Conservation (phyloP, 2,113 vertebrate genomes). For the Ahaetulla prasina region DNA sequence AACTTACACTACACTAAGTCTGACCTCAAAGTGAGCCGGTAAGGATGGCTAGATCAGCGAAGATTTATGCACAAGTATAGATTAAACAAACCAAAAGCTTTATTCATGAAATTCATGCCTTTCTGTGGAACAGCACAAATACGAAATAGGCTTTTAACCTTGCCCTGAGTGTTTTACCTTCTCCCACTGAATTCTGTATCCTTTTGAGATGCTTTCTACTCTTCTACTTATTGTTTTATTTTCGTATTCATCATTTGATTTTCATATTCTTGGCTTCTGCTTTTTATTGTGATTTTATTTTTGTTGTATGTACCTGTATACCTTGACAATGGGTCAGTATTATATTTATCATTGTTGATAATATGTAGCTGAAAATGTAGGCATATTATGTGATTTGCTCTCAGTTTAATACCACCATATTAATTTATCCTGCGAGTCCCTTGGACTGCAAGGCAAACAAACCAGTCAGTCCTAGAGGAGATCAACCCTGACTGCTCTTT, state of each 20-base stretch:
- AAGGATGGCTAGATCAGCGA: not conserved
- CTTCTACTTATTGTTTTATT: not conserved
- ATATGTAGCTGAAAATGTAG: not conserved
- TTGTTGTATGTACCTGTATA: not conserved
- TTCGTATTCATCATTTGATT: not conserved
- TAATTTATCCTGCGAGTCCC: no score
- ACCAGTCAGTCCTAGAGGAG: no score
- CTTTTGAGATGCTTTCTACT: not conserved
- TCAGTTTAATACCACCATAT: not conserved
- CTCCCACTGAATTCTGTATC: not conserved
- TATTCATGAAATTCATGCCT: not conserved
- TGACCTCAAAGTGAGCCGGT: not conserved
- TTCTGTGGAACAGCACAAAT: not conserved
- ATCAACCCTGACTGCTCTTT: no score
- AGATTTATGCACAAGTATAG: not conserved
- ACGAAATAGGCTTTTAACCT: not conserved
- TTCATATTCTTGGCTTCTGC: not conserved
- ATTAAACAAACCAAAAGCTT: not conserved
- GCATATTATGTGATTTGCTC: not conserved
- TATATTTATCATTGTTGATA: not conserved
- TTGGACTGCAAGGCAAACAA: no score
- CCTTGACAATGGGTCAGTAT: not conserved
- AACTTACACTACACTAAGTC: not conserved
- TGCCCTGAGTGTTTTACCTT: not conserved
- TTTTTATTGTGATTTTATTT: not conserved